phyloP scores from a whole-genome alignment of 2,888 invertebrate species.

The Caenorhabditis wallacei region DNA sequence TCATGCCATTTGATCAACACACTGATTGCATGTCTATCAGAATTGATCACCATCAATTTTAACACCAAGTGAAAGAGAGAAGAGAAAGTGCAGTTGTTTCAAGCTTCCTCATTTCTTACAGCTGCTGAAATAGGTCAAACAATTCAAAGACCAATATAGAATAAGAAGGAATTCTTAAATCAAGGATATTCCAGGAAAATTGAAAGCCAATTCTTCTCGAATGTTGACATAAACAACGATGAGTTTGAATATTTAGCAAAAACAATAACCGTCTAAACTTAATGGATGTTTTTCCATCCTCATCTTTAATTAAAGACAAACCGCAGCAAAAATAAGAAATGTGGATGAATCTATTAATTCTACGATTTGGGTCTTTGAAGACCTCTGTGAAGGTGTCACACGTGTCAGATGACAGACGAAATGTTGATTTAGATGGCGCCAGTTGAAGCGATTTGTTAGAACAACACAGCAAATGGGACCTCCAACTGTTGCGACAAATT shows the following conservation, averaged over 20 bases:
- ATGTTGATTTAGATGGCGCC: conserved; percentile 66
- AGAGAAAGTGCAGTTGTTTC: conserved; percentile 19
- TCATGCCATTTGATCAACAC: conserved; percentile 39
- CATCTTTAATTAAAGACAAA: conserved; percentile 50
- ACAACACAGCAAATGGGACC: conserved; percentile 42
- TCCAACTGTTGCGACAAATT: conserved; percentile 60
- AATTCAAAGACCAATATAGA: background rate
- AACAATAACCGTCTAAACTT: conserved; percentile 12
- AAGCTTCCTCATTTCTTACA: background rate
- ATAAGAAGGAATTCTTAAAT: too few species aligned
- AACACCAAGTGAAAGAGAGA: conserved; percentile 9
- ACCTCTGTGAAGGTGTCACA: conserved; percentile 34
- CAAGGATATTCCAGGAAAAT: background rate
- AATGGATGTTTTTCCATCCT: conserved; percentile 14
- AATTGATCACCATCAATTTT: conserved; percentile 63
- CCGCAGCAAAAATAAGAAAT: conserved; percentile 6
- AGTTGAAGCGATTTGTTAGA: conserved; percentile 43
- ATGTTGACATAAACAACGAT: background rate
- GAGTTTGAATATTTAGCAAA: conserved; percentile 11
- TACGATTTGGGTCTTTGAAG: conserved; percentile 28
- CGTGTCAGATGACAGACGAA: conserved; percentile 50
- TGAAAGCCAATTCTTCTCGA: background rate
- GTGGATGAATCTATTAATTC: conserved; percentile 18
- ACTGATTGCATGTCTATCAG: conserved; percentile 65
- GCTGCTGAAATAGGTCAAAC: background rate